These are phyloP conservation scores for Temnothorax nylanderi DNA, from an alignment of 1,140 invertebrate species.

Conservation along the genomic window DNA sequence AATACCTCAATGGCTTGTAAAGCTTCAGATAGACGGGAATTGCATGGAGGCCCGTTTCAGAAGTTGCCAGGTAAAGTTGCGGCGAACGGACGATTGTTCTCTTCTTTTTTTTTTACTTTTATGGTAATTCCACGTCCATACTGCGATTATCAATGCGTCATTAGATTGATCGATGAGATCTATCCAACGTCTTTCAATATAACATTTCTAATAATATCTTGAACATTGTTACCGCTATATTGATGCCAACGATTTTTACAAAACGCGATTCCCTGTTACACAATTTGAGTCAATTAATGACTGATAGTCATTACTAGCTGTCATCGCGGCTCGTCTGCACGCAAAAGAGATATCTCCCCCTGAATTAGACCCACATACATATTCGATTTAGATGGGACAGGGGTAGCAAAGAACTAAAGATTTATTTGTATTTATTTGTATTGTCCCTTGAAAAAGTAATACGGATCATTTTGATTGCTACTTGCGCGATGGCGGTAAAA, in stretches of 20 bases:
- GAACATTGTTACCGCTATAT: not conserved
- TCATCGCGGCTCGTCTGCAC: not conserved
- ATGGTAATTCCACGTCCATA: not conserved
- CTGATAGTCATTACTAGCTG: not conserved
- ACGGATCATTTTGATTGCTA: slow-evolving; percentile 13
- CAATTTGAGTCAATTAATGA: not conserved
- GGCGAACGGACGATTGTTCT: not conserved
- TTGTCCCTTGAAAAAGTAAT: not conserved
- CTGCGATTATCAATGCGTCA: slow-evolving; percentile 16
- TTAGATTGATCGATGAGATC: slow-evolving; percentile 9
- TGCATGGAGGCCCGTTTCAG: not conserved
- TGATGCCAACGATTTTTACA: not conserved
- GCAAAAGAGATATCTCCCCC: not conserved
- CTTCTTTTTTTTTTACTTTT: slow-evolving; percentile 3
- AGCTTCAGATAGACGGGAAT: slow-evolving; percentile 12
- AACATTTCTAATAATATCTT: not conserved
- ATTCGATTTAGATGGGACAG: not conserved
- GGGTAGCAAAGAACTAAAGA: not conserved
- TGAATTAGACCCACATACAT: not conserved
- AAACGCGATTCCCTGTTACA: not conserved
- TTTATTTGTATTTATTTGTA: no score
- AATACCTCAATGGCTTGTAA: slow-evolving; percentile 27
- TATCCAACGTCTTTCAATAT: not conserved
- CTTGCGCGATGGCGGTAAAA: slow-evolving; percentile 17
- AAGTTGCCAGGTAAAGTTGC: not conserved